These are phyloP conservation scores for Bombus confusus DNA, from an alignment of 1,140 invertebrate genomes.

Conservation along the genomic window DNA sequence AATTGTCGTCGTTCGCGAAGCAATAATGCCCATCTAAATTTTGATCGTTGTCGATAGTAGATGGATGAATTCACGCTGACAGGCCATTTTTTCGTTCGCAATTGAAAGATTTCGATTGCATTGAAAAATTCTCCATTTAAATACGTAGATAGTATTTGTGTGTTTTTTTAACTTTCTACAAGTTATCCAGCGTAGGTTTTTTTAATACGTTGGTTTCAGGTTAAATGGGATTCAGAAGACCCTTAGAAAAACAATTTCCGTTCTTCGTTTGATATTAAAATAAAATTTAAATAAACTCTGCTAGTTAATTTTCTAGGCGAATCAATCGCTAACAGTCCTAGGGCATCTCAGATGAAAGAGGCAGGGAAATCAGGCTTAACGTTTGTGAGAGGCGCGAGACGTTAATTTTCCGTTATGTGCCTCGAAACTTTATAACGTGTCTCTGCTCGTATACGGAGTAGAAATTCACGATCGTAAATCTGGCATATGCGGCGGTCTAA, in stretches of 20 bases:
- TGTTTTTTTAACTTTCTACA: not conserved
- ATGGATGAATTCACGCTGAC: not conserved
- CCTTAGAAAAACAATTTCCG: not conserved
- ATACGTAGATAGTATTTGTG: not conserved
- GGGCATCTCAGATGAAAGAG: not conserved
- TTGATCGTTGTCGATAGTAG: not conserved
- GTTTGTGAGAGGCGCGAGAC: not conserved
- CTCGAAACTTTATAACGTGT: not conserved
- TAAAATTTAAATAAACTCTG: not conserved
- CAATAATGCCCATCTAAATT: not conserved
- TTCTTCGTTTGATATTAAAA: no score
- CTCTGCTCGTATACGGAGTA: not conserved
- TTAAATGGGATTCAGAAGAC: no score
- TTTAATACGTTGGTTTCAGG: no score
- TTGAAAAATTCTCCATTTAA: no score
- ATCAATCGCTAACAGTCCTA: no score
- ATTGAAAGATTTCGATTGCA: not conserved
- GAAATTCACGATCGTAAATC: constrained; percentile 27
- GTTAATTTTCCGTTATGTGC: constrained; percentile 4
- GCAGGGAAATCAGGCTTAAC: not conserved
- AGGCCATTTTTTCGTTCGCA: not conserved
- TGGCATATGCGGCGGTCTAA: not conserved
- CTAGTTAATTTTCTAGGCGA: not conserved
- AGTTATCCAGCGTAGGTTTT: not conserved
- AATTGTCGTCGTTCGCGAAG: constrained; percentile 3